A percentile compares a stretch with the other conserved stretches of the same genome.
Evolutionary conservation across 2,888 invertebrate genomes (phyloP).

Genomic region (Agrilus mali): DNA sequence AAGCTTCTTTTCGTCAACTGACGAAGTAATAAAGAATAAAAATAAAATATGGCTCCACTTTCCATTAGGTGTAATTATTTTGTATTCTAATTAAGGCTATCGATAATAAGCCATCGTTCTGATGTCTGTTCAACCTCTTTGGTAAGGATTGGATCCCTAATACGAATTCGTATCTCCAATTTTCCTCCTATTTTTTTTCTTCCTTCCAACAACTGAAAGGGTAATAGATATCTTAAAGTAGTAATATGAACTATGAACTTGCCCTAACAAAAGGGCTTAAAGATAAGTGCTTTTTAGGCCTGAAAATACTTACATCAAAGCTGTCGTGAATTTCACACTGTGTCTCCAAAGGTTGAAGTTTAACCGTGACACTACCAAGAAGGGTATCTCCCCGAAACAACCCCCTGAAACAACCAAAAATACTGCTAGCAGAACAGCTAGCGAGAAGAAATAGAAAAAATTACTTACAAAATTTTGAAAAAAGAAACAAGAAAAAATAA

Average conservation of each 20-base stretch:
- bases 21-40: too few relatives aligned
- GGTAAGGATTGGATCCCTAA: slow-evolving; percentile 77
- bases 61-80: too few relatives aligned
- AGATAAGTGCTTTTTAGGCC: too few relatives aligned
- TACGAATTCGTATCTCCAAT: slow-evolving; percentile 73
- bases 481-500: background rate
- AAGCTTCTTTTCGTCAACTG: too few relatives aligned
- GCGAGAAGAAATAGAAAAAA: slow-evolving; percentile 14
- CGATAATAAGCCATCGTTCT: slow-evolving; percentile 88
- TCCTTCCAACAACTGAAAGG: slow-evolving; percentile 73
- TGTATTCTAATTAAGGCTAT: slow-evolving; percentile 25
- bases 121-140: slow-evolving; percentile 80
- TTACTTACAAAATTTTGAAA: slow-evolving; percentile 14
- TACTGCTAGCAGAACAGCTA: slow-evolving; percentile 33
- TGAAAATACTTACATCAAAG: slow-evolving; percentile 64
- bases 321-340: slow-evolving; percentile 83
- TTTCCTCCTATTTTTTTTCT: slow-evolving; percentile 80
- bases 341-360: slow-evolving; percentile 80
- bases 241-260: too few relatives aligned
- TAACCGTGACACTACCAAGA: slow-evolving; percentile 71
- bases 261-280: too few relatives aligned
- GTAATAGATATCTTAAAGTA: slow-evolving; percentile 5
- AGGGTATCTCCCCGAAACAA: slow-evolving; percentile 82
- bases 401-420: slow-evolving; percentile 68
- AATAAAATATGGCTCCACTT: too few relatives aligned